Conservation (phyloP, 2,888 invertebrate species). For the Hesperia comma region DNA sequence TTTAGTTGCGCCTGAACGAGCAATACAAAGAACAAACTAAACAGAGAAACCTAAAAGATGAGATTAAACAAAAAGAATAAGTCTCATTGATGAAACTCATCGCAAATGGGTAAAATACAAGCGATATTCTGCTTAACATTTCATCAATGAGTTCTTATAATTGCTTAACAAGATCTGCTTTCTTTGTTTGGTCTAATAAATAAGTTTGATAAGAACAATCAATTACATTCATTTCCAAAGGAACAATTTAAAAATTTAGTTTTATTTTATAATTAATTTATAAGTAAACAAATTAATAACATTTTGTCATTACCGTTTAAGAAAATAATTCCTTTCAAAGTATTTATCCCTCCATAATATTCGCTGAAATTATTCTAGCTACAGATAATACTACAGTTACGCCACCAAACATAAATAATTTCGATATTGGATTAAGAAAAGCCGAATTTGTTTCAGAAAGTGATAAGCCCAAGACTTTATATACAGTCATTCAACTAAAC, state of each 20-base stretch:
- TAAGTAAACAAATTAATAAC: no score
- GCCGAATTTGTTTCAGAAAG: constrained; percentile 16
- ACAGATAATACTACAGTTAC: neutral
- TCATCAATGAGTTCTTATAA: no score
- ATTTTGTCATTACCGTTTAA: no score
- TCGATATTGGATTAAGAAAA: constrained; percentile 34
- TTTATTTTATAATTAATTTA: no score
- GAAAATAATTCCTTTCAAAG: no score
- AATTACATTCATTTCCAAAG: no score
- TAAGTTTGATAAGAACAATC: no score
- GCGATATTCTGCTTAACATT: neutral
- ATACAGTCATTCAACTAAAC: constrained; percentile 37
- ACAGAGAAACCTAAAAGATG: constrained; percentile 22
- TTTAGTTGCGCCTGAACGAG: constrained; percentile 26
- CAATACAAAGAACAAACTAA: constrained; percentile 12
- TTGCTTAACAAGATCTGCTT: no score
- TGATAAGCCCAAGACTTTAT: constrained; percentile 32
- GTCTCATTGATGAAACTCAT: neutral
- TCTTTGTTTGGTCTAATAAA: no score
- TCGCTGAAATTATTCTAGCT: no score
- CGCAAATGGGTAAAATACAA: neutral
- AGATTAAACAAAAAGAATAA: constrained; percentile 22
- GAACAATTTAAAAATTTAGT: no score
- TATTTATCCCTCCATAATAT: no score
- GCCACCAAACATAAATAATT: constrained; percentile 6